Conservation (phyloP, 2,113 vertebrate species). For the Eudyptes chrysolophus region DNA sequence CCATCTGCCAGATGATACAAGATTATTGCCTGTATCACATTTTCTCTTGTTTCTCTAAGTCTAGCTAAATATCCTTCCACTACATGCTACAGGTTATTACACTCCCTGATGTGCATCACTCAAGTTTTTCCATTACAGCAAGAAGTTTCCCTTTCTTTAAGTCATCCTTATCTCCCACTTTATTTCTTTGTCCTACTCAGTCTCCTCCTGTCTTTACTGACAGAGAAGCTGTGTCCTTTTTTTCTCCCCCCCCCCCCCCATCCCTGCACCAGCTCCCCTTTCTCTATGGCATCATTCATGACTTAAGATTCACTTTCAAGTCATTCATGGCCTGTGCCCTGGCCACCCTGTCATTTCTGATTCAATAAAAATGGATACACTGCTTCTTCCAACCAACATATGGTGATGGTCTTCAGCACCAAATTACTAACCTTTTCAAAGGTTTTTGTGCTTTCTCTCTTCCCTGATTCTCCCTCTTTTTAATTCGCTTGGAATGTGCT, state of each 20-base stretch:
- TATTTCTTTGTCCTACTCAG: background rate
- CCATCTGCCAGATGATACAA: background rate
- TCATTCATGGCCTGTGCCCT: background rate
- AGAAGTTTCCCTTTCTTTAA: background rate
- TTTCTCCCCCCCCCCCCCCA: background rate
- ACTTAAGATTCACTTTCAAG: background rate
- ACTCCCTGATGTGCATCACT: background rate
- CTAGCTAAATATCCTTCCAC: background rate
- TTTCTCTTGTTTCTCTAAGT: background rate
- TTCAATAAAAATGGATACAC: background rate
- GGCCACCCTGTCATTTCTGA: background rate
- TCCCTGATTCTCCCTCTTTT: background rate
- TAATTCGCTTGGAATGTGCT: background rate
- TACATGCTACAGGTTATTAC: background rate
- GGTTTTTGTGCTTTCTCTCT: background rate
- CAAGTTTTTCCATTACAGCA: background rate
- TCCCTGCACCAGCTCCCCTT: background rate
- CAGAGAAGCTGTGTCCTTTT: background rate
- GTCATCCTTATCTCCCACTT: background rate
- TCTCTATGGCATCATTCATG: background rate
- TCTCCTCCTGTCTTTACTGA: background rate
- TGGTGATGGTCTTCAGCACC: background rate
- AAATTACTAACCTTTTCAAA: background rate
- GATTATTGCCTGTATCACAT: background rate
- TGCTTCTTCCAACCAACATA: background rate